Percentiles rank a stretch among this genome's conserved stretches.
Conservation (phyloP, 2,797 vertebrate genomes). For the Mormyrops attenuatus region DNA sequence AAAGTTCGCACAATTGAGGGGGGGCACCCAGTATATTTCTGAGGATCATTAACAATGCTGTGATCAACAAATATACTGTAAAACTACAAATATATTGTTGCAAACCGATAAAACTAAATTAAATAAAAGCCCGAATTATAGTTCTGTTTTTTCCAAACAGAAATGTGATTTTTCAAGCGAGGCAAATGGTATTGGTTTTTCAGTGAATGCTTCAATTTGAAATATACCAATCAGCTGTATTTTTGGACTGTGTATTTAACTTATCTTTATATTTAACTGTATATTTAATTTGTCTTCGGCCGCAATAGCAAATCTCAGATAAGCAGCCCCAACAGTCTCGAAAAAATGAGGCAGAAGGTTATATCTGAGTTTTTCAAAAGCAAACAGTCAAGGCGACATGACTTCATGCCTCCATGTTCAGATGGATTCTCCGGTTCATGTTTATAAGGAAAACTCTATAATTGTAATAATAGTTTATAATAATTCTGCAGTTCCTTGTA, state of each 20-base stretch:
- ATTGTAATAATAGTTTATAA: background rate
- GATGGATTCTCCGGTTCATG: background rate
- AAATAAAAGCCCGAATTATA: background rate
- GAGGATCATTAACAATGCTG: background rate
- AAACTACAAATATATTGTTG: background rate
- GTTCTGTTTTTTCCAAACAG: background rate
- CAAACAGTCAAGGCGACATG: background rate
- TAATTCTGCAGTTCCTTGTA: background rate
- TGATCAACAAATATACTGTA: background rate
- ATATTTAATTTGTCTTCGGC: background rate
- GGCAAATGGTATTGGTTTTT: background rate
- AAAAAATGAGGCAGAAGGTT: background rate
- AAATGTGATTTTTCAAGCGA: background rate
- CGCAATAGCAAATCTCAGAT: background rate
- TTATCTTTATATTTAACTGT: background rate
- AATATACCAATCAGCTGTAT: background rate
- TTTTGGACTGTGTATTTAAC: background rate
- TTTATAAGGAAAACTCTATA: background rate
- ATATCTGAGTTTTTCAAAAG: background rate
- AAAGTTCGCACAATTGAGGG: background rate
- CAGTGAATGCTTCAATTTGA: background rate
- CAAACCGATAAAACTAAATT: background rate
- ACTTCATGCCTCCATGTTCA: background rate
- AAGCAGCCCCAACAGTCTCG: background rate
- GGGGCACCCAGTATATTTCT: background rate